Percentiles rank a stretch among this genome's conserved stretches.
Conservation (phyloP, 2,113 vertebrate species). For the Pholis gunnellus region DNA sequence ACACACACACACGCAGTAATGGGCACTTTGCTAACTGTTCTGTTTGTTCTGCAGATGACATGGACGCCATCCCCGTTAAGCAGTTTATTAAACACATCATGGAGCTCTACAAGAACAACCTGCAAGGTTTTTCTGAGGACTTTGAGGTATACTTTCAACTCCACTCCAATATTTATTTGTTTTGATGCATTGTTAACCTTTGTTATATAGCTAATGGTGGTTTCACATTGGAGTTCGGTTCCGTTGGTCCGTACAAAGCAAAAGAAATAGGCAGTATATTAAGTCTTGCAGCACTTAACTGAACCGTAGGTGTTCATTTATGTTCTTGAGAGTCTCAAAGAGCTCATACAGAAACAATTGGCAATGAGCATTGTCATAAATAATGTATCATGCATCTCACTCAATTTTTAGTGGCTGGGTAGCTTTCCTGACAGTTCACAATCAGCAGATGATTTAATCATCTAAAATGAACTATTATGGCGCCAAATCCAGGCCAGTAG, state of each 20-base stretch:
- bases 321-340: not conserved
- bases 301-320: not conserved
- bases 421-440: not conserved
- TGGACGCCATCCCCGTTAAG: slow-evolving; percentile 96
- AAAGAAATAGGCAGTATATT: not conserved
- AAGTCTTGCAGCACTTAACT: not conserved
- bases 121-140: slow-evolving; percentile 96
- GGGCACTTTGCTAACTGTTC: slow-evolving; percentile 1
- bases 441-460: not conserved
- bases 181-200: slow-evolving; percentile 2
- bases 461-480: not conserved
- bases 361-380: not conserved
- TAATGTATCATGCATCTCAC: not conserved
- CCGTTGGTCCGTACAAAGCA: not conserved
- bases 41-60: slow-evolving; percentile 90
- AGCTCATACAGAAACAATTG: not conserved
- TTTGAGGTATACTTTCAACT: slow-evolving; percentile 89
- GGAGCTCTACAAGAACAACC: slow-evolving; percentile 96
- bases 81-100: slow-evolving; percentile 96
- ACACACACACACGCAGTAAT: not conserved
- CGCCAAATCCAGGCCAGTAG: too few relatives aligned
- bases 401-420: not conserved
- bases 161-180: not conserved
- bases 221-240: not conserved
- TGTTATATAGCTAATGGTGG: not conserved